Base-by-base conservation (phyloP, 2,888 invertebrate genomes). In the Phyto melanocephala region DNA sequence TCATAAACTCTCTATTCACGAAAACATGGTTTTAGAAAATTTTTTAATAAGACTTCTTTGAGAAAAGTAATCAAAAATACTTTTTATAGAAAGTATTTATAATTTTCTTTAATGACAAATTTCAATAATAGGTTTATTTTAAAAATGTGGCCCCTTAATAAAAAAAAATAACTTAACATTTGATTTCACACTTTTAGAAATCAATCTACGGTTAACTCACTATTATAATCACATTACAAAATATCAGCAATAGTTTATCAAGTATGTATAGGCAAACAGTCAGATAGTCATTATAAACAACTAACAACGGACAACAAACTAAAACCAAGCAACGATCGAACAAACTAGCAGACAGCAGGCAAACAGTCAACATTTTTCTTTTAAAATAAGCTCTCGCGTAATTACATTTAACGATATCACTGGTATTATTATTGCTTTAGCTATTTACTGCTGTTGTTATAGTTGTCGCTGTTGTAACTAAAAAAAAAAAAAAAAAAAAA, bases 351-450 rank as follows among this genome's bases (percentile, higher is more conserved):
- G 28, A 3, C 4, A 6, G 28, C 28, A 28, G 28, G 6, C 28
- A 28, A 28, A 28, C 28, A 35, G 67, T 47, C 67, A 75, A 76
- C 28, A 67, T 60, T 70, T 74, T 52, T 72, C 28, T 71, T 42
- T 10, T 70, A 76, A 70, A 67, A 79, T 62, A 62, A 79, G 71
- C 65, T 76, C 79, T 60, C 71, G 67, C 75, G 82, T 82, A 82
- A 79, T 82, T 76, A 79, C 74, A 22, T 75, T 79, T 67, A 78
- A 79, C 60, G 71, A 75, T 72, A 47, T 63, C 60, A 52, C 52
- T 62, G 28, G 22, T 72, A 42, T 77, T 52, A 24, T 42, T n/a
- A 6, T 56, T 17, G 28, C 20, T 45, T 24, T 40, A 6, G 47
- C 28, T 28, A 28, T 5, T 28, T 5, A 6, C 6, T 50, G 63